Evolutionary conservation across 1,140 invertebrate genomes (phyloP), one percentile per base, ranked within the genome.

Genomic region (Hirudo medicinalis): DNA sequence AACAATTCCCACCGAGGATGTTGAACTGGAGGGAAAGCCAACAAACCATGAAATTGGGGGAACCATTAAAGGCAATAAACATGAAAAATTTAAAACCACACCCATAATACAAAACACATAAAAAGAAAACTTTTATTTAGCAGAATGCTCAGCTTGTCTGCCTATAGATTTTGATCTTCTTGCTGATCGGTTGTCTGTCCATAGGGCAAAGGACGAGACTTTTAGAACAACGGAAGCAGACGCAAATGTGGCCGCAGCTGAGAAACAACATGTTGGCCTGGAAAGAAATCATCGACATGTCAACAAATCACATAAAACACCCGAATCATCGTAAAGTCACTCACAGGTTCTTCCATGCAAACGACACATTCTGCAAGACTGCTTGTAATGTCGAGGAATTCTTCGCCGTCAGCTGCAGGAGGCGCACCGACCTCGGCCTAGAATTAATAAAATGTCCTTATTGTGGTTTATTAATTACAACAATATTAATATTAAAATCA

Each of bases 241-340:
- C 88, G 79, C 90, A 91, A 71, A 91, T 84, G 80, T 92, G 91
- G 69, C 90, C 90, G 81, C 90, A 92, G 73, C 89, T 88, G 75
- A 91, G 84, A 83, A 91, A 91, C 76, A 91, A 49, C 11, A 49
- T 9, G 13, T 49, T 49, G 43, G 43, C 43, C 43, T 49, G 43
- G 43, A 49, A 49, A 15, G 5, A 49, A 49, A 15, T 49, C 11
- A 13, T 5, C 15, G 43, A 49, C 11, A 36, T 3, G 32, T 36
- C 32, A 36, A 36, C 32, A 36, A 36, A 36, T 36, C 32, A 49
- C 43, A 49, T 11, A 49, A 49, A 49, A 49, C 43, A 49, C 11
- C 43, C 15, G 11, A 49, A 49, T 49, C 5, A 15, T 49, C 9
- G 9, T 68, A n/a, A 43, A 40, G 3, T n/a, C 29, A 74, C 76